A percentile compares a stretch with the other conserved stretches of the same genome.
Evolutionary conservation across 2,113 vertebrate genomes (phyloP).

Genomic region (Cebus imitator): DNA sequence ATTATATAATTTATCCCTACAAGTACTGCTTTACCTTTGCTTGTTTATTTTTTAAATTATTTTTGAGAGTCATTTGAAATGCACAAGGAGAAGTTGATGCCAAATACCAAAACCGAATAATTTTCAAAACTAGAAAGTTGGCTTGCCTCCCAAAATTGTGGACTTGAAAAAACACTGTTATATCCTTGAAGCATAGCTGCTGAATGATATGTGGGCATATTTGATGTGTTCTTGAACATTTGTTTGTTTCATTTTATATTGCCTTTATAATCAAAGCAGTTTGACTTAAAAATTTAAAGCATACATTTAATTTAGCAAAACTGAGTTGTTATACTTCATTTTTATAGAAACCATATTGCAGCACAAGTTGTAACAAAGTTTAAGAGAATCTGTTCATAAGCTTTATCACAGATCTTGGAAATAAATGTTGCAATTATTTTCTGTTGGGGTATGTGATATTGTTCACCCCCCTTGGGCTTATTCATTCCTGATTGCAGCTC

Average conservation of each 20-base stretch:
- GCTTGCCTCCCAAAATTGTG: neutral
- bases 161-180: neutral
- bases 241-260: neutral
- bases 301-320: conserved; percentile 56
- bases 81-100: neutral
- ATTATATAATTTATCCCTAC: neutral
- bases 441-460: neutral
- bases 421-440: conserved; percentile 46
- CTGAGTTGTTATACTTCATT: conserved; percentile 13
- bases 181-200: neutral
- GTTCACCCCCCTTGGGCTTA: conserved; percentile 2
- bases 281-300: conserved; percentile 45
- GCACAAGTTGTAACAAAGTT: conserved; percentile 16
- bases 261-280: conserved; percentile 43
- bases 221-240: neutral
- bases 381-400: conserved; percentile 48
- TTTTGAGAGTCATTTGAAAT: neutral
- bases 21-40: neutral
- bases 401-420: conserved; percentile 37
- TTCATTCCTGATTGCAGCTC: conserved; percentile 42
- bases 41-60: neutral
- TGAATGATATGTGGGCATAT: neutral
- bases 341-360: conserved; percentile 47
- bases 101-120: neutral
- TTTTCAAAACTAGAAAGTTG: neutral